Percentiles rank a stretch among this genome's conserved stretches.
These are phyloP conservation scores for Tragelaphus oryx DNA, from an alignment of 2,797 vertebrate genomes.

Conservation along the genomic window DNA sequence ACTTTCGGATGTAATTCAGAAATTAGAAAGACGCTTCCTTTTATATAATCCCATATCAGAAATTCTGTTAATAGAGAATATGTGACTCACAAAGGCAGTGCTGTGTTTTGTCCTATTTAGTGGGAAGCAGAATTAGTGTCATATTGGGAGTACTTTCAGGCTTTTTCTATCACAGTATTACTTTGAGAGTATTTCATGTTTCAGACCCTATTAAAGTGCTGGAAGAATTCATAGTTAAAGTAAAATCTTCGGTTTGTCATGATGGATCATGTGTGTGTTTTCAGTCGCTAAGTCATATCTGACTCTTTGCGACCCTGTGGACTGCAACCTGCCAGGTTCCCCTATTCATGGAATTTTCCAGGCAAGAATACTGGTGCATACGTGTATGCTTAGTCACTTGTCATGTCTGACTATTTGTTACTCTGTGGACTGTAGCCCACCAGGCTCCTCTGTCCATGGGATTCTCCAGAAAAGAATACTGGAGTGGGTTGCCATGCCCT, in stretches of 20 bases:
- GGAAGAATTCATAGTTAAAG: conserved; percentile 6
- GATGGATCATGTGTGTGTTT: neutral
- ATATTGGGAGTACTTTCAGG: neutral
- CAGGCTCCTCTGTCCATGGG: neutral
- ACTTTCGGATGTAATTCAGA: conserved; percentile 51
- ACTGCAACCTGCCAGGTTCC: neutral
- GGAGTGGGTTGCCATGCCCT: neutral
- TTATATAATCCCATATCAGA: conserved; percentile 48
- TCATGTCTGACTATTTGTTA: neutral
- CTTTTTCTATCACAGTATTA: neutral
- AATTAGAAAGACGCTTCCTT: conserved; percentile 46
- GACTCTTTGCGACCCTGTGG: neutral
- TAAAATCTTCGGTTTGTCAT: neutral
- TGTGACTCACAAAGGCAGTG: conserved; percentile 40
- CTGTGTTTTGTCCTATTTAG: conserved; percentile 50
- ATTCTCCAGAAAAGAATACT: neutral
- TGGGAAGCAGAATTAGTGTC: neutral
- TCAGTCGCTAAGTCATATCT: neutral
- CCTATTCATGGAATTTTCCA: neutral
- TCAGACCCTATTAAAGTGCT: neutral
- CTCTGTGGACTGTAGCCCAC: neutral
- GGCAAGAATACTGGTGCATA: neutral
- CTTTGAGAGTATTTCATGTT: neutral
- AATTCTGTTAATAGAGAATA: conserved; percentile 46
- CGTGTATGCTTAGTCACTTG: neutral